Base-by-base conservation (phyloP, 2,113 vertebrate species). In the Lagenorhynchus albirostris region DNA sequence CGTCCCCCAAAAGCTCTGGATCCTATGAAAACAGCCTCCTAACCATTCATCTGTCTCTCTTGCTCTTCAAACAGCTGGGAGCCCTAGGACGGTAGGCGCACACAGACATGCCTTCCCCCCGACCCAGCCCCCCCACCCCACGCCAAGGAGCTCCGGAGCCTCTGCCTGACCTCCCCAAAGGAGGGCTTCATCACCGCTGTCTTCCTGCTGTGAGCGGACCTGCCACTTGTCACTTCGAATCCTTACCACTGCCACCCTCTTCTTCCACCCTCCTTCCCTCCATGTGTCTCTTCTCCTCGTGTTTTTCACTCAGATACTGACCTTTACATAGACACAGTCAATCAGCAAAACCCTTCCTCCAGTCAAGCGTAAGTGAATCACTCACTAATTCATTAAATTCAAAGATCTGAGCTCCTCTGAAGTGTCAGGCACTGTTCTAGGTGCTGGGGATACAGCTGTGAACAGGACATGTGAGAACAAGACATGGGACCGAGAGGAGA, bases 241-340 rank as follows among this genome's bases (percentile, higher is more conserved):
- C 58, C n/a, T n/a, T 6, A 50, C 21, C 63, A 12, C 29, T 20
- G 47, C 25, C 20, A 3, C 3, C 15, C 14, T 85, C 71, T 55
- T n/a, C 60, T n/a, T 13, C 53, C 14, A 68, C 13, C 20, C 26
- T 55, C 8, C 36, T 18, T 41, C 26, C 26, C 23, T 63, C 58
- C 17, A 20, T 10, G 17, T 38, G 6, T 86, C 92, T 85, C 77
- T 76, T 76, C 23, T 44, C 67, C 88, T 87, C 8, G 29, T 41
- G 5, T 82, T 95, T 88, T 84, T 47, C 83, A 83, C 33, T 53
- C n/a, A 89, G 62, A 85, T 20, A 36, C 63, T 94, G 47, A 84
- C 58, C 11, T 58, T 80, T 33, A 58, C 12, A 26, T 23, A 58
- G 77, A 58, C 76, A 77, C 33, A 53, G 6, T 70, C 76, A 65